Evolutionary conservation across 2,113 vertebrate genomes (phyloP), one percentile per base, ranked within the genome.

Genomic region (Sphaerodactylus townsendi): DNA sequence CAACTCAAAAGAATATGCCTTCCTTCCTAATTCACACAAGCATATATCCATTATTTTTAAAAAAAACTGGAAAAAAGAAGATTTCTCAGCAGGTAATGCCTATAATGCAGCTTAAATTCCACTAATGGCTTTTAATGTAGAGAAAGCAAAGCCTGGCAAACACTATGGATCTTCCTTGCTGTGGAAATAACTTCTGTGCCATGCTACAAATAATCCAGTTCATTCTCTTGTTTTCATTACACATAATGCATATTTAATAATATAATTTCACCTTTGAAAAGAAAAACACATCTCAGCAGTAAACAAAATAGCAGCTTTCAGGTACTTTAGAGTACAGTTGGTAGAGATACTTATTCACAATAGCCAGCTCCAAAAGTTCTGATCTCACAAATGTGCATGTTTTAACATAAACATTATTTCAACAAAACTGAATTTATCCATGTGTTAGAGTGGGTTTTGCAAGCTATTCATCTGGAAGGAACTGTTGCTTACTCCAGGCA

Each of bases 51-150:
- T 69, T 75, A 59, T 53, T 50, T 4, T 81, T n/a, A 56, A 79
- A 81, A 46, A 81, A 59, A 69, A 28, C 33, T n/a, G 41, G 10
- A 23, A 17, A 33, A 2, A 30, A 46, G 1, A 41, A 35, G 59
- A 62, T 62, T 75, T 50, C 35, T 44, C 48, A 81, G 62, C 62
- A 81, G 62, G 37, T 46, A 86, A 50, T 14, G 15, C 50, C n/a
- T 77, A 33, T 37, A 86, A 64, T 81, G 53, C 39, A 62, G 79
- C n/a, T 81, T 86, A 86, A 84, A 76, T 46, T 48, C 39, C 30
- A 77, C 79, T 70, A 81, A 86, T 86, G 79, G 37, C 64, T 86
- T 76, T 81, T 70, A 81, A 62, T 75, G 48, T n/a, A 5, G 48
- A 44, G 28, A 50, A 37, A 41, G 62, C 28, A 81, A 81, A 35